Base-by-base conservation (phyloP, 2,888 invertebrate genomes). In the Campaea margaritaria region DNA sequence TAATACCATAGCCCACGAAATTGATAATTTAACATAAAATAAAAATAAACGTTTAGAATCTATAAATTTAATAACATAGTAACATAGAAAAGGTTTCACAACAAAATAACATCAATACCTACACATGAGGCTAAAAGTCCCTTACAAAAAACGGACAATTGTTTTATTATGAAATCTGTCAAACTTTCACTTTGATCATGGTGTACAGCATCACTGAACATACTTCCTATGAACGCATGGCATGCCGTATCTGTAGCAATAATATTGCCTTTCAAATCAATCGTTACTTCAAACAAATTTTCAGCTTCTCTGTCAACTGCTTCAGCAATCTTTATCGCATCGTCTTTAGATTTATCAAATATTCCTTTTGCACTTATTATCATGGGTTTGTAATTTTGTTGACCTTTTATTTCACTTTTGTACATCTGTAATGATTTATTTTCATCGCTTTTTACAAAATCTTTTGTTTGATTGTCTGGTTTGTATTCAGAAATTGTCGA, bases 251-350 rank as follows among this genome's bases (percentile, higher is more conserved):
- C 72, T 14, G 90, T 86, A 21, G 89, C 88, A 53, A 92, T 77
- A 52, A 92, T 78, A 73, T 89, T 84, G 11, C 91, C 92, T 69
- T 85, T 86, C 56, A 91, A 76, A 76, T 91, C 91, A 52, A 92
- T 79, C 2, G 82, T 84, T 36, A 89, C 67, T 49, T 74, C 68
- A 50, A 72, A 72, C 49, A 68, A 57, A 36, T 69, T 64, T 28
- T 67, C 55, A 60, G 54, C 59, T 21, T 68, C 62, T 16, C 74
- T 52, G 54, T 48, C n/a, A 58, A 45, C 58, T 47, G 46, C 39
- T 52, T 61, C 42, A 2, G 15, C 38, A 31, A 27, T 1, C n/a
- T 61, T 57, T 16, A 41, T 34, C 0, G 8, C 8, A 38, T 42
- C 15, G 36, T 65, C 56, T 31, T 31, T 31, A 10, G 50, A 11